A percentile compares a stretch with the other conserved stretches of the same genome.
phyloP scores from a whole-genome alignment of 2,888 invertebrate genomes.

The Nasonia oneida region DNA sequence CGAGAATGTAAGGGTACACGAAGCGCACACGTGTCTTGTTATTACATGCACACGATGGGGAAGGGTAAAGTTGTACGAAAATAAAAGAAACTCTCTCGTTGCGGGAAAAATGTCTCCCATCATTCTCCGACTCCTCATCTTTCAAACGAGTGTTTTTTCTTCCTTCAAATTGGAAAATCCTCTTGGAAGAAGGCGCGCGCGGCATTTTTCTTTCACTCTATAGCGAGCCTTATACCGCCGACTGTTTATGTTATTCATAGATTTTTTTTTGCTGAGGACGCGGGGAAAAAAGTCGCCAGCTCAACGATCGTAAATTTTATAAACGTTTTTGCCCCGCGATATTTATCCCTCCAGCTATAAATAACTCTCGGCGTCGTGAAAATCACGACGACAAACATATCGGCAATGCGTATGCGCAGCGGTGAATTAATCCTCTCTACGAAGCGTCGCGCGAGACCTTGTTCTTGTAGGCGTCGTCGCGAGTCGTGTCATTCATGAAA shows the following conservation, averaged over 20 bases:
- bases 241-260: neutral
- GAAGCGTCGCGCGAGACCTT: slow-evolving; percentile 33
- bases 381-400: neutral
- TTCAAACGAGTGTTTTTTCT: slow-evolving; percentile 14
- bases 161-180: slow-evolving; percentile 14
- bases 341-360: neutral
- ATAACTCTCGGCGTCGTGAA: neutral
- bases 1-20: neutral
- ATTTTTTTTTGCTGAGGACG: neutral
- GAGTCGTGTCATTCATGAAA: slow-evolving; percentile 44
- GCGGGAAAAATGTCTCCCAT: neutral
- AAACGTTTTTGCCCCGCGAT: neutral
- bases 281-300: neutral
- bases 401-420: neutral
- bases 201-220: neutral
- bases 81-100: neutral
- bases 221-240: neutral
- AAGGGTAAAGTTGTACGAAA: neutral
- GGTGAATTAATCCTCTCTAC: slow-evolving; percentile 27
- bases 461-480: slow-evolving; percentile 44
- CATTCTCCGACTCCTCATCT: neutral
- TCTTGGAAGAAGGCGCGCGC: neutral
- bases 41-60: neutral
- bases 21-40: neutral
- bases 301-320: neutral